phyloP scores from a whole-genome alignment of 2,113 vertebrate species.

The Myiagra hebetior region DNA sequence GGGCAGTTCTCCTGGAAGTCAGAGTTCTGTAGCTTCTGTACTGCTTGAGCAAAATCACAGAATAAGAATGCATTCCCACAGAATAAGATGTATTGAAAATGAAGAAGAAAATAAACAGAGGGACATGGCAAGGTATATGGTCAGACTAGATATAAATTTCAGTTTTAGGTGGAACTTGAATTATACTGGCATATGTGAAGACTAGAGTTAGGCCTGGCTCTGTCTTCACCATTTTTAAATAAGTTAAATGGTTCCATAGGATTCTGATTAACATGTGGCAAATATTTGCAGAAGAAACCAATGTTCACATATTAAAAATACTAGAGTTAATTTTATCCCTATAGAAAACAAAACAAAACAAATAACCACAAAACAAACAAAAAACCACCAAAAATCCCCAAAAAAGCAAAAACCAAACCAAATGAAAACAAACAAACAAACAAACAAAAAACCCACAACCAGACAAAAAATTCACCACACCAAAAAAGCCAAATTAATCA shows the following conservation, averaged over 20 bases:
- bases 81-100: neutral
- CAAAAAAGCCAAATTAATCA: neutral
- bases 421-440: neutral
- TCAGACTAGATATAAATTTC: neutral
- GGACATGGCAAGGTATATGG: neutral
- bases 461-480: neutral
- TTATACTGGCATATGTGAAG: neutral
- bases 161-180: neutral
- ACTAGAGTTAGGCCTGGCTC: neutral
- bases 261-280: neutral
- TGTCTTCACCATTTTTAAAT: neutral
- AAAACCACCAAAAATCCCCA: neutral
- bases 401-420: neutral
- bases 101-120: neutral
- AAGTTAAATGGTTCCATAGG: neutral
- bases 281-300: neutral
- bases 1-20: neutral
- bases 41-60: neutral
- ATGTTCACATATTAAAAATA: neutral
- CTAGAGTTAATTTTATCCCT: neutral
- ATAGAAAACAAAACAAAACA: neutral
- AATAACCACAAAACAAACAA: neutral
- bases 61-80: neutral
- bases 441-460: neutral
- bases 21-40: neutral